Conservation (phyloP, 2,888 invertebrate genomes). For the Zaprionus obscuricornis region DNA sequence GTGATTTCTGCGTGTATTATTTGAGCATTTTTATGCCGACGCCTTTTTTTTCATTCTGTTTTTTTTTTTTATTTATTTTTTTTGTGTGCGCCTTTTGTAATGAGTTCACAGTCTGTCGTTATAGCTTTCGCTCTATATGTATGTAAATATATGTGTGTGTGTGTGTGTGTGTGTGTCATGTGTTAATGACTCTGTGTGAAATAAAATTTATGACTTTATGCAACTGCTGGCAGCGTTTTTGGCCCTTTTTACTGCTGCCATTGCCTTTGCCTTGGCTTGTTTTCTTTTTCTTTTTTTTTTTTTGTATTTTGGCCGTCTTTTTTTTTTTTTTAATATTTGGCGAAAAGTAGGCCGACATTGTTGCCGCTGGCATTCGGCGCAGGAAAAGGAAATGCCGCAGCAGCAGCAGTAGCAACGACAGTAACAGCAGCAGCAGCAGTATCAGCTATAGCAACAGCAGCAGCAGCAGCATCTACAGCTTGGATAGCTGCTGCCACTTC, state of each 20-base stretch:
- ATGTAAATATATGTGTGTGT: conserved; percentile 29
- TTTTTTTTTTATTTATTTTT: conserved; percentile 3
- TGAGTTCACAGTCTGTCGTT: conserved; percentile 70
- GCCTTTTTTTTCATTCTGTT: conserved; percentile 31
- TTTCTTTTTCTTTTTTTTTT: conserved; percentile 23
- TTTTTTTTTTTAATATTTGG: conserved; percentile 68
- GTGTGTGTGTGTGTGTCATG: conserved; percentile 63
- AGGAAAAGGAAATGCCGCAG: conserved; percentile 76
- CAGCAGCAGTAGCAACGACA: conserved; percentile 32
- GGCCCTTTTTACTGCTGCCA: conserved; percentile 34
- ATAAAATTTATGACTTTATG: conserved; percentile 78
- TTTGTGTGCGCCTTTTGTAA: conserved; percentile 58
- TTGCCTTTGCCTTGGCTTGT: conserved; percentile 13
- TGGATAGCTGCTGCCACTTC: conserved; percentile 6
- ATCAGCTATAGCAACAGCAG: conserved; percentile 23
- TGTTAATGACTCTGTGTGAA: conserved; percentile 78
- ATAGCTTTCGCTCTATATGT: conserved; percentile 33
- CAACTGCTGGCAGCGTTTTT: conserved; percentile 68
- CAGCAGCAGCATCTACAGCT: conserved; percentile 12
- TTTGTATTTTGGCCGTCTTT: conserved; percentile 60
- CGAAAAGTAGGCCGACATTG: conserved; percentile 77
- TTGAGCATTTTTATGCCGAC: conserved; percentile 53
- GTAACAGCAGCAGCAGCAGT: conserved; percentile 22
- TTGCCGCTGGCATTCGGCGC: conserved; percentile 69
- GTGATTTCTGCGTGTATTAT: conserved; percentile 63